Percentiles rank a stretch among this genome's conserved stretches.
phyloP scores from a whole-genome alignment of 1,140 invertebrate genomes.

The Globodera rostochiensis region DNA sequence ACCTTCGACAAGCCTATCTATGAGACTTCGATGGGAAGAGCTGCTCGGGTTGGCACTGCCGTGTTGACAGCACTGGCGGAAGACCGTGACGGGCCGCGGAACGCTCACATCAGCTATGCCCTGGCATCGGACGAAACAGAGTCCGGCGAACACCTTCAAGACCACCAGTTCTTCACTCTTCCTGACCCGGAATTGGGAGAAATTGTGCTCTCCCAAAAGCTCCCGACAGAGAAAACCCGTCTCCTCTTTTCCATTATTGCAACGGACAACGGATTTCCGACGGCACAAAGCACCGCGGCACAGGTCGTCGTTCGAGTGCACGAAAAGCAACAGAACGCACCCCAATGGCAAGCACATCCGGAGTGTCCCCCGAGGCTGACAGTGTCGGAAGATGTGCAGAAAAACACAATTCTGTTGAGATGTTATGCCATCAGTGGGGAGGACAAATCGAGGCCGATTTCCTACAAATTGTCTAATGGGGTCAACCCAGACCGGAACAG shows the following conservation, averaged over 20 bases:
- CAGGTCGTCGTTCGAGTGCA: slow-evolving; percentile 56
- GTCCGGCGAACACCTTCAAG: slow-evolving; percentile 44
- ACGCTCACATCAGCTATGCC: slow-evolving; percentile 57
- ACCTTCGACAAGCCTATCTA: slow-evolving; percentile 58
- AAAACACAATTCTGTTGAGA: slow-evolving; percentile 47
- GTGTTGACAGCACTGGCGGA: slow-evolving; percentile 59
- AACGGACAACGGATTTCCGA: slow-evolving; percentile 59
- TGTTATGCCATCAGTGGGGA: slow-evolving; percentile 53
- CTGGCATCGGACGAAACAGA: slow-evolving; percentile 50
- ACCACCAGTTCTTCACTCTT: slow-evolving; percentile 50
- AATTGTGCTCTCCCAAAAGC: slow-evolving; percentile 45
- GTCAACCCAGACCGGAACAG: slow-evolving; percentile 51
- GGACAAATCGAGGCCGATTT: slow-evolving; percentile 44
- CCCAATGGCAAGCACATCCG: slow-evolving; percentile 41
- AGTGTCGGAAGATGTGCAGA: slow-evolving; percentile 31
- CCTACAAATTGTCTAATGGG: slow-evolving; percentile 59
- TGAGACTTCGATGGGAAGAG: slow-evolving; percentile 49
- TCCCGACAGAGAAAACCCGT: slow-evolving; percentile 36
- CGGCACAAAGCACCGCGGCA: slow-evolving; percentile 39
- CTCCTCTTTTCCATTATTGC: slow-evolving; percentile 57
- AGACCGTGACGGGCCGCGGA: slow-evolving; percentile 54
- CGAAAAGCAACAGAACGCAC: slow-evolving; percentile 55
- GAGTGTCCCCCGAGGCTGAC: slow-evolving; percentile 1
- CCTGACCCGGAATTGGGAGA: slow-evolving; percentile 45
- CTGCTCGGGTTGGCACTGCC: slow-evolving; percentile 40